Evolutionary conservation across 37 sponge, comb jelly and placozoan genomes (phyloP).

Genomic region (Mnemiopsis leidyi): DNA sequence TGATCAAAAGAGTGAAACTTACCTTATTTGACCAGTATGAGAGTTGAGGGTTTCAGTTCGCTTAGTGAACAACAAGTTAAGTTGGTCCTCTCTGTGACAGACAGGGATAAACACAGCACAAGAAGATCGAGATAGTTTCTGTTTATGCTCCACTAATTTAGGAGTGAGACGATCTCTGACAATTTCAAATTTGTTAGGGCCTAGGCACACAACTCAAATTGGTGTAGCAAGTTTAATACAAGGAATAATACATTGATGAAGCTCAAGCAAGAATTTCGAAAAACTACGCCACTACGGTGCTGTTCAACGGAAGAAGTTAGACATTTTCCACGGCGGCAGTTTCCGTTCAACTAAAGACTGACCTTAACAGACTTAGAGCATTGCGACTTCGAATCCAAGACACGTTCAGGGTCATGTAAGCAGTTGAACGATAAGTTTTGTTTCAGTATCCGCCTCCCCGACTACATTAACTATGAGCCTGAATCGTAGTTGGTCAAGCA

Average conservation of each 20-base stretch:
- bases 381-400: slow-evolving; percentile 16
- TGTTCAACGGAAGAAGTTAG: no score
- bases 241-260: background rate
- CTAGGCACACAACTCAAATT: no score
- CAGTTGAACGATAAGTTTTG: no score
- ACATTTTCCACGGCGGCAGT: no score
- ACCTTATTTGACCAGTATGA: slow-evolving; percentile 58
- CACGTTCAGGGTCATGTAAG: background rate
- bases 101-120: slow-evolving; percentile 46
- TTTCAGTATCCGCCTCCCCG: no score
- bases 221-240: background rate
- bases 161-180: background rate
- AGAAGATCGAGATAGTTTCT: slow-evolving; percentile 2
- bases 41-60: slow-evolving; percentile 55
- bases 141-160: background rate
- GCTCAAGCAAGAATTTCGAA: no score
- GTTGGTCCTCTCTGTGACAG: background rate
- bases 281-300: no score
- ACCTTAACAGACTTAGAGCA: background rate
- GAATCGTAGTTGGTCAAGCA: no score
- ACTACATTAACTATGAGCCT: no score
- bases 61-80: slow-evolving; percentile 15
- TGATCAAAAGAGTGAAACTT: no score
- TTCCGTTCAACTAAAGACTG: background rate
- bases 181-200: background rate